These are phyloP conservation scores for Lamellibrachia satsuma DNA, from an alignment of 2,888 invertebrate species.

Conservation along the genomic window DNA sequence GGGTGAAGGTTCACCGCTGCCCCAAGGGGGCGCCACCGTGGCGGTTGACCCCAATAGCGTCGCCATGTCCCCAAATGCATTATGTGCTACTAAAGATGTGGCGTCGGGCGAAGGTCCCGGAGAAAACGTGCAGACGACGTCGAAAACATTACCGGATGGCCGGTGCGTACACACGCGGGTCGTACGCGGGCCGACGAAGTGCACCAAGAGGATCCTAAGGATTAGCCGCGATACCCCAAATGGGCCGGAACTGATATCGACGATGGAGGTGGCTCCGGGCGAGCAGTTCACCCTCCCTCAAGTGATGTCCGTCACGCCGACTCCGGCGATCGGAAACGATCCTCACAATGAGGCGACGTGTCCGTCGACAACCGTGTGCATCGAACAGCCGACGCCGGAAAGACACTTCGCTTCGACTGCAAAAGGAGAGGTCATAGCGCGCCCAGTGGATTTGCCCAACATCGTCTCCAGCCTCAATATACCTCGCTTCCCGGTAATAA, in stretches of 20 bases:
- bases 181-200: constrained; percentile 37
- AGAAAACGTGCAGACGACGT: constrained; percentile 33
- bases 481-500: background rate
- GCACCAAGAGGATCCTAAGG: constrained; percentile 33
- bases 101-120: background rate
- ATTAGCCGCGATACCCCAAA: constrained; percentile 36
- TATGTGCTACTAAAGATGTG: background rate
- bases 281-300: background rate
- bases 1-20: background rate
- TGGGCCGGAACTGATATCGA: constrained; percentile 37
- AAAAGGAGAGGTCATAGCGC: background rate
- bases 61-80: background rate
- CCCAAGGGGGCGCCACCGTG: background rate
- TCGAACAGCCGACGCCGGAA: background rate
- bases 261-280: constrained; percentile 32
- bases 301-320: background rate
- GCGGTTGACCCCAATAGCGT: constrained; percentile 17
- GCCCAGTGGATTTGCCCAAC: background rate
- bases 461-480: background rate
- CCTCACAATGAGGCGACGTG: background rate
- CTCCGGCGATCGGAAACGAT: background rate
- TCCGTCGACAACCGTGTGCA: background rate
- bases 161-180: constrained; percentile 37
- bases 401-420: background rate
- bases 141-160: constrained; percentile 39